Conservation (phyloP, 1,140 invertebrate genomes). For the Meloidogyne chitwoodi region DNA sequence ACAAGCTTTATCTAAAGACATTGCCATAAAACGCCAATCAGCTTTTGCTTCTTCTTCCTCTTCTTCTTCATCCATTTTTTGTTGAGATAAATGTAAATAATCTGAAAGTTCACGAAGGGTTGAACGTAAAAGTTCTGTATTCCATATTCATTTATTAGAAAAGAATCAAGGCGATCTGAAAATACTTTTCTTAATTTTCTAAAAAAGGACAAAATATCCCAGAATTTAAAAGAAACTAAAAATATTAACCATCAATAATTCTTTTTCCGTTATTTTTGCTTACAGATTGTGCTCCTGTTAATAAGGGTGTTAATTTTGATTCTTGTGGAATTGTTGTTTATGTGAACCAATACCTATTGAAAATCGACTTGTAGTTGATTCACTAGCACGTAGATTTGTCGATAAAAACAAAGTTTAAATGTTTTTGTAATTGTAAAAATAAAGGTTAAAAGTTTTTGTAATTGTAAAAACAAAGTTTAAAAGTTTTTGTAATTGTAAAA, state of each 20-base stretch:
- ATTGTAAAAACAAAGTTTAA: too few species aligned
- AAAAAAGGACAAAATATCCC: too few species aligned
- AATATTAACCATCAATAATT: not conserved
- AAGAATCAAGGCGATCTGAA: slow-evolving; percentile 12
- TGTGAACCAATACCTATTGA: not conserved
- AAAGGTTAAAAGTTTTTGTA: too few species aligned
- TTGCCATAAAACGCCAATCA: slow-evolving; percentile 35
- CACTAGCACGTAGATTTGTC: not conserved
- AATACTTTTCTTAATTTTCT: not conserved
- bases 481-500: too few species aligned
- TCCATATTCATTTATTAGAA: not conserved
- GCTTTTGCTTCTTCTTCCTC: slow-evolving; percentile 35
- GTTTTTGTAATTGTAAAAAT: too few species aligned
- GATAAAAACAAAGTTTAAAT: not conserved
- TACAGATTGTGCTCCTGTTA: not conserved
- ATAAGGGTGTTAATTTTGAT: not conserved
- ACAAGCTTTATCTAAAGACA: slow-evolving; percentile 31
- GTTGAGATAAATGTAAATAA: slow-evolving; percentile 26
- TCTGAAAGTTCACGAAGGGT: slow-evolving; percentile 32
- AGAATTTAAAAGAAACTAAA: not conserved
- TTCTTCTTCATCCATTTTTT: slow-evolving; percentile 36
- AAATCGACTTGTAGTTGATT: not conserved
- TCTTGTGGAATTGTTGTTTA: not conserved
- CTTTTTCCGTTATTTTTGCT: not conserved
- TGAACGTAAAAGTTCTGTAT: slow-evolving; percentile 26